A percentile compares a stretch with the other conserved stretches of the same genome.
Evolutionary conservation across 2,888 invertebrate genomes (phyloP).

Genomic region (Drosophila incognita): DNA sequence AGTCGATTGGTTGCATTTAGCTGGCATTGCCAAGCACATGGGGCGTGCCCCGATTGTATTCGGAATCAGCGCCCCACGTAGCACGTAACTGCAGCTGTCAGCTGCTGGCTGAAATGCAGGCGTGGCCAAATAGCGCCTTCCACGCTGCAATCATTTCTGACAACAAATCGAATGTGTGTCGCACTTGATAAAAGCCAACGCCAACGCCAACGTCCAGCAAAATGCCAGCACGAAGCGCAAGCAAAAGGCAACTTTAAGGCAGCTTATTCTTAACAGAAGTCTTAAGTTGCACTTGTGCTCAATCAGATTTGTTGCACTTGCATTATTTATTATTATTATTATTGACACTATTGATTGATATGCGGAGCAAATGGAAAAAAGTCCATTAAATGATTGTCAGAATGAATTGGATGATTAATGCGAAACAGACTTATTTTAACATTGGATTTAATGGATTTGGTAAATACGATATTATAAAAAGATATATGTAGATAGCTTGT

Average conservation of each 20-base stretch:
- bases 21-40: constrained; percentile 47
- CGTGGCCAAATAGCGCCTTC: constrained; percentile 15
- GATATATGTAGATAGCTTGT: not conserved
- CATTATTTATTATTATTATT: not conserved
- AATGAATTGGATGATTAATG: not conserved
- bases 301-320: not conserved
- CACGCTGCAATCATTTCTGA: constrained; percentile 15
- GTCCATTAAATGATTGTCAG: not conserved
- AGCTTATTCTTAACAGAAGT: not conserved
- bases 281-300: not conserved
- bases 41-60: constrained; percentile 19
- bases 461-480: not conserved
- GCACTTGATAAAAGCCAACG: not conserved
- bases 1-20: constrained; percentile 57
- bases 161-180: constrained; percentile 3
- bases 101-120: constrained; percentile 29
- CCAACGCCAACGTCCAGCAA: not conserved
- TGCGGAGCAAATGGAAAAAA: too few species aligned
- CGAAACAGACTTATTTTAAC: not conserved
- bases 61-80: constrained; percentile 2
- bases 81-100: constrained; percentile 25
- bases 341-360: not conserved
- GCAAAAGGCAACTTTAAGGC: not conserved
- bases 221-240: not conserved
- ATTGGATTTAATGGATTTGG: not conserved